These are phyloP conservation scores for Channallabes apus DNA, from an alignment of 2,797 vertebrate species.

Conservation along the genomic window DNA sequence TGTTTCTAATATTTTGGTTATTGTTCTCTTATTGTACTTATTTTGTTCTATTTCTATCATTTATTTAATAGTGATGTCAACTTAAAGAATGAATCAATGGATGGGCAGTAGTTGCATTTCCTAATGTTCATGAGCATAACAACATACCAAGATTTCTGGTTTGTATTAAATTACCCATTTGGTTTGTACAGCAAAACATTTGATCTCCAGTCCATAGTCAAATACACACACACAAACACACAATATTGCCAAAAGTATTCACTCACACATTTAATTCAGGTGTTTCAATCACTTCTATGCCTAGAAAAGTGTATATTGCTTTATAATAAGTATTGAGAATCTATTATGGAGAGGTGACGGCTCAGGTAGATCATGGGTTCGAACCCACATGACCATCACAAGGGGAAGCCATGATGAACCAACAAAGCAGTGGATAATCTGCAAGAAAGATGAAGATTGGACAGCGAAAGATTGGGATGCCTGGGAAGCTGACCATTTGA, in stretches of 20 bases:
- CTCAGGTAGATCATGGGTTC: no score
- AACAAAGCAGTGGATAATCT: no score
- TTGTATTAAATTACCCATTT: background rate
- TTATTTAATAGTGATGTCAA: background rate
- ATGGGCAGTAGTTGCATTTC: background rate
- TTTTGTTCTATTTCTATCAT: background rate
- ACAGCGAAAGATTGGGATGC: no score
- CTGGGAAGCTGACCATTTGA: no score
- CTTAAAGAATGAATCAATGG: no score
- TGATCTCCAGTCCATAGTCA: background rate
- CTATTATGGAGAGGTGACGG: background rate
- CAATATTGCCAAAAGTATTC: no score
- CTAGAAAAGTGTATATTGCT: background rate
- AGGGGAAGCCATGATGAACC: no score
- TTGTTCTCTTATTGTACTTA: background rate
- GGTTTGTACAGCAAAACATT: background rate
- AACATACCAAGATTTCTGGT: background rate
- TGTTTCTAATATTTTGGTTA: background rate
- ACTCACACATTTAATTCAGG: no score
- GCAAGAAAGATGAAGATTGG: no score
- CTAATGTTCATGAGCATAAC: background rate
- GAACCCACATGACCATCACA: no score
- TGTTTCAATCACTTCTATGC: no score
- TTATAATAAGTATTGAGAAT: background rate
- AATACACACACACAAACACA: background rate